Evolutionary conservation across 2,113 vertebrate species (phyloP).

Genomic region (Leuciscus idus): DNA sequence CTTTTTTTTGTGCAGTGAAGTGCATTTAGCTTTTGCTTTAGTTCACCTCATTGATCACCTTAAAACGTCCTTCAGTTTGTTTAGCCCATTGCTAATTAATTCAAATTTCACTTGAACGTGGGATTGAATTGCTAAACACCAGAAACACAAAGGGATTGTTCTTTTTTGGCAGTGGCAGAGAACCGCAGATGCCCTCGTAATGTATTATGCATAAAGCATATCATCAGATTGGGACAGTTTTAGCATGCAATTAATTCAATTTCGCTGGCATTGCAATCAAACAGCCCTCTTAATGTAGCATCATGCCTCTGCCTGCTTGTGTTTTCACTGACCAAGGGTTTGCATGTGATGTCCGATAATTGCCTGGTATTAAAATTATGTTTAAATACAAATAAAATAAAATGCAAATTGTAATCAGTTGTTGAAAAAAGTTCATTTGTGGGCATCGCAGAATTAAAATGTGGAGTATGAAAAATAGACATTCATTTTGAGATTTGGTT

Average conservation of each 20-base stretch:
- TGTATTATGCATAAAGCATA: constrained; percentile 34
- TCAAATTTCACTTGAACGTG: neutral
- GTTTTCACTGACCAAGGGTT: neutral
- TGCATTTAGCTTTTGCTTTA: constrained; percentile 7
- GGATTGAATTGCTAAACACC: constrained; percentile 28
- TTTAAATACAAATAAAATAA: neutral
- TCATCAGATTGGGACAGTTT: constrained; percentile 10
- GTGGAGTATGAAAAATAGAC: neutral
- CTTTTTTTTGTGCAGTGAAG: neutral
- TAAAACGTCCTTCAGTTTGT: constrained; percentile 38
- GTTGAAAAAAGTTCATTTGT: neutral
- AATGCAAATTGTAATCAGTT: too few species aligned
- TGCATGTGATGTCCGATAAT: neutral
- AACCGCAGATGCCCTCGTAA: constrained; percentile 22
- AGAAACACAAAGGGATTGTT: neutral
- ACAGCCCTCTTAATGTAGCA: neutral
- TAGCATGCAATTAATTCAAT: neutral
- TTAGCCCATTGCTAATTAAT: constrained; percentile 38
- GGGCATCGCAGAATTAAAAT: neutral
- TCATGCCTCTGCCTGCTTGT: neutral
- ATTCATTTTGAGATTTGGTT: neutral
- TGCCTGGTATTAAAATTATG: neutral
- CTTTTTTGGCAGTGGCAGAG: neutral
- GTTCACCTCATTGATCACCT: constrained; percentile 49
- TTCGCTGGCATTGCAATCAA: neutral